Conservation (phyloP, 2,113 vertebrate genomes). For the Siniperca knerii region DNA sequence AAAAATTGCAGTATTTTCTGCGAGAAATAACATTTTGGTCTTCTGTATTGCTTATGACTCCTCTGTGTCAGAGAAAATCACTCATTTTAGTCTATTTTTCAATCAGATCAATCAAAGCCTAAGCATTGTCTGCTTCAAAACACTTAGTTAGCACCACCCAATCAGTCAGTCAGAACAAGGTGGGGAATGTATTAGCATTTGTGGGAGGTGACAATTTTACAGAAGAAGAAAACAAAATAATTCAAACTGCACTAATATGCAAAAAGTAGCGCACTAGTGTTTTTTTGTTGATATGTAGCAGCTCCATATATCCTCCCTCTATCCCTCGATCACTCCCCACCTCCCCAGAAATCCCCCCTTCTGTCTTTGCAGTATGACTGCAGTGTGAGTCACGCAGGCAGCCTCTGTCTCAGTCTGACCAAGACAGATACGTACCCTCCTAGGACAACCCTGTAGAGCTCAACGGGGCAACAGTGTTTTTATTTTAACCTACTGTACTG, state of each 20-base stretch:
- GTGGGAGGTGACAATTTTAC: background rate
- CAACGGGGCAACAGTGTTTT: conserved; percentile 21
- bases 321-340: conserved; percentile 11
- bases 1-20: background rate
- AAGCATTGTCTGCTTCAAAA: background rate
- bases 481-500: conserved; percentile 41
- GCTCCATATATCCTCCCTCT: conserved; percentile 19
- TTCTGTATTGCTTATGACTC: background rate
- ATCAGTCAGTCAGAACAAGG: background rate
- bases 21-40: background rate
- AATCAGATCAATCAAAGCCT: background rate
- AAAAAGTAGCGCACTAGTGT: background rate
- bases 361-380: conserved; percentile 62
- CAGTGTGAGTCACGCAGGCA: conserved; percentile 68
- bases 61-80: background rate
- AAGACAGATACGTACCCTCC: conserved; percentile 17
- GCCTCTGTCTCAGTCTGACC: conserved; percentile 46
- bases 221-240: background rate
- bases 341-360: background rate
- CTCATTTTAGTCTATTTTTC: background rate
- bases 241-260: background rate
- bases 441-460: conserved; percentile 27
- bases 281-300: conserved; percentile 12
- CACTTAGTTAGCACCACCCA: background rate
- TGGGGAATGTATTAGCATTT: background rate